Conservation (phyloP, 2,113 vertebrate genomes). For the Columbina picui region DNA sequence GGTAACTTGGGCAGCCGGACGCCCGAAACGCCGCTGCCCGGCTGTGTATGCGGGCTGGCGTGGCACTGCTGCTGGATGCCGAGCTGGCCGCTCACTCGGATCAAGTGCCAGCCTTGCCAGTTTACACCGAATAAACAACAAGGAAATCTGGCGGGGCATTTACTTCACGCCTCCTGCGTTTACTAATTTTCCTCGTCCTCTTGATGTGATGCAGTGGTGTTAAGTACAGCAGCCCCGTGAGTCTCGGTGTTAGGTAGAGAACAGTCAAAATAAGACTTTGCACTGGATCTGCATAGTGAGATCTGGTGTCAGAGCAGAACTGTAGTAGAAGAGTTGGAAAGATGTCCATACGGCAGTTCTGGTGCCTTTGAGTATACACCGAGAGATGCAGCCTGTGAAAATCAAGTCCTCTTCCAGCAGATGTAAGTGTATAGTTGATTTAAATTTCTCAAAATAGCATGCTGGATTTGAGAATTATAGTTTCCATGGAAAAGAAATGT, state of each 20-base stretch:
- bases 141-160: not conserved
- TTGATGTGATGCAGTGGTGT: not conserved
- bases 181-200: not conserved
- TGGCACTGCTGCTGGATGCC: not conserved
- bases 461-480: slow-evolving; percentile 57
- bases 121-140: not conserved
- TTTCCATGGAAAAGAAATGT: slow-evolving; percentile 66
- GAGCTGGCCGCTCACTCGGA: not conserved
- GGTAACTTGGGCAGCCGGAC: not conserved
- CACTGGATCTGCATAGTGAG: not conserved
- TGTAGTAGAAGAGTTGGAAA: not conserved
- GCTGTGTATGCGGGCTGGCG: not conserved
- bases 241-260: not conserved
- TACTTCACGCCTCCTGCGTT: not conserved
- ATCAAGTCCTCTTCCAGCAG: slow-evolving; percentile 19
- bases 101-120: not conserved
- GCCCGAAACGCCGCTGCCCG: not conserved
- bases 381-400: slow-evolving; percentile 22
- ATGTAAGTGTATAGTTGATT: slow-evolving; percentile 39
- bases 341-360: not conserved
- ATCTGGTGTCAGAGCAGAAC: not conserved
- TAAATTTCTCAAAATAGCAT: slow-evolving; percentile 56
- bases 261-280: not conserved
- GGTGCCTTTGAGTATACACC: not conserved
- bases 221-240: not conserved